Conservation (phyloP, 2,113 vertebrate genomes). For the Camelus dromedarius region DNA sequence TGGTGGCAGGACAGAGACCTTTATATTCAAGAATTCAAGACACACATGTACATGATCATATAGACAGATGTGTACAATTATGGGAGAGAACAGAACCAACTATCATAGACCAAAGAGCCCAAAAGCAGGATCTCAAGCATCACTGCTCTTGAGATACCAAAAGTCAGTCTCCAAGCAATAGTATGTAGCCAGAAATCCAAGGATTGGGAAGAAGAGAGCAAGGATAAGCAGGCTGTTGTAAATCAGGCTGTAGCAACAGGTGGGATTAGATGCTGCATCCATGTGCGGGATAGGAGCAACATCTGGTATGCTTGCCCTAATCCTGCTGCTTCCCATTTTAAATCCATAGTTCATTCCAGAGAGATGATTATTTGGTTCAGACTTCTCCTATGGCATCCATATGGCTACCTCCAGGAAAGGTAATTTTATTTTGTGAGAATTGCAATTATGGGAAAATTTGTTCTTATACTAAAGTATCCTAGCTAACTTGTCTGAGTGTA, state of each 20-base stretch:
- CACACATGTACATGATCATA: background rate
- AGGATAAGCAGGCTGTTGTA: background rate
- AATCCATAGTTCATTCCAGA: background rate
- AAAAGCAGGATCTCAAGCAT: background rate
- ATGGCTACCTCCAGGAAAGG: background rate
- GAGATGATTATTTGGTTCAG: background rate
- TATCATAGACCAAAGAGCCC: background rate
- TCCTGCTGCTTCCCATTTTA: background rate
- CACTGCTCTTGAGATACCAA: background rate
- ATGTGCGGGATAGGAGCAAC: rapidly evolving
- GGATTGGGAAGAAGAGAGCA: background rate
- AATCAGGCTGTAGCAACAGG: background rate
- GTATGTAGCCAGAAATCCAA: background rate
- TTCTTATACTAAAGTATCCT: background rate
- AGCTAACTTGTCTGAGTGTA: background rate
- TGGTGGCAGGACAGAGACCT: background rate
- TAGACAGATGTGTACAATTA: background rate
- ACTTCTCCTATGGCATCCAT: background rate
- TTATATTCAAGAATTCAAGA: background rate
- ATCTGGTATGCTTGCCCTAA: background rate
- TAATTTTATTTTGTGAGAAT: background rate
- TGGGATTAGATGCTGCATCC: background rate
- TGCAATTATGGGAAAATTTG: background rate
- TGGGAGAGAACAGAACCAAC: background rate
- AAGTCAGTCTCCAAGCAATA: background rate